These are phyloP conservation scores for Spilogale gracilis DNA, from an alignment of 2,113 vertebrate genomes.

Conservation along the genomic window DNA sequence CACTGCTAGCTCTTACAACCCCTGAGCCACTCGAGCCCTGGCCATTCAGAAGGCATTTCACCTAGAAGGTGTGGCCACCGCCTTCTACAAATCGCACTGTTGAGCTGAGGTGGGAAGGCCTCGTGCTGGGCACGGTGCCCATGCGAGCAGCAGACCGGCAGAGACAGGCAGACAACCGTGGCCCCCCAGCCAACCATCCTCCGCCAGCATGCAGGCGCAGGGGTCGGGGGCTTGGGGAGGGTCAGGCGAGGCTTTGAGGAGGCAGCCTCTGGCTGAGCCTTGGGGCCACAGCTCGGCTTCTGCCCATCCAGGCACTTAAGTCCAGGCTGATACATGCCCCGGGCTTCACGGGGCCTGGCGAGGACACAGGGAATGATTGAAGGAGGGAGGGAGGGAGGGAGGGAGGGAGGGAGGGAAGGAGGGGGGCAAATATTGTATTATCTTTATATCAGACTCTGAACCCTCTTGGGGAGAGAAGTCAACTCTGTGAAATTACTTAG, in stretches of 20 bases:
- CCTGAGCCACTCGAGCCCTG: not conserved
- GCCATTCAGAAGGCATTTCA: fast-evolving
- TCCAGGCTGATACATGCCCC: fast-evolving
- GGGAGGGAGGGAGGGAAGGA: fast-evolving
- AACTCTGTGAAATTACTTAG: not conserved
- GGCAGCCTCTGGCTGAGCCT: fast-evolving
- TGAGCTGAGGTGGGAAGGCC: not conserved
- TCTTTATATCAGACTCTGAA: not conserved
- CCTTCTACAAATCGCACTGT: not conserved
- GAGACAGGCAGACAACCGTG: not conserved
- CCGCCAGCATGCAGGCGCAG: fast-evolving
- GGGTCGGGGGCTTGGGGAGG: not conserved
- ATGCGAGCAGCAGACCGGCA: fast-evolving
- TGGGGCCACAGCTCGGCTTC: not conserved
- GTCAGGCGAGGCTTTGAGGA: not conserved
- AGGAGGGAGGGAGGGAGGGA: not conserved
- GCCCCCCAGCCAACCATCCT: not conserved
- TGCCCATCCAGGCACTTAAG: fast-evolving
- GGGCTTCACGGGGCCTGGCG: not conserved
- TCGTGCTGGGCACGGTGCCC: not conserved
- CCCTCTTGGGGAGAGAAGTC: not conserved
- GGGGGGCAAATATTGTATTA: too few species aligned
- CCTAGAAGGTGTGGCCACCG: not conserved
- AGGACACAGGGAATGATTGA: fast-evolving
- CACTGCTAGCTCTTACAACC: fast-evolving